Conservation (phyloP, 2,113 vertebrate species). For the Phainopepla nitens region DNA sequence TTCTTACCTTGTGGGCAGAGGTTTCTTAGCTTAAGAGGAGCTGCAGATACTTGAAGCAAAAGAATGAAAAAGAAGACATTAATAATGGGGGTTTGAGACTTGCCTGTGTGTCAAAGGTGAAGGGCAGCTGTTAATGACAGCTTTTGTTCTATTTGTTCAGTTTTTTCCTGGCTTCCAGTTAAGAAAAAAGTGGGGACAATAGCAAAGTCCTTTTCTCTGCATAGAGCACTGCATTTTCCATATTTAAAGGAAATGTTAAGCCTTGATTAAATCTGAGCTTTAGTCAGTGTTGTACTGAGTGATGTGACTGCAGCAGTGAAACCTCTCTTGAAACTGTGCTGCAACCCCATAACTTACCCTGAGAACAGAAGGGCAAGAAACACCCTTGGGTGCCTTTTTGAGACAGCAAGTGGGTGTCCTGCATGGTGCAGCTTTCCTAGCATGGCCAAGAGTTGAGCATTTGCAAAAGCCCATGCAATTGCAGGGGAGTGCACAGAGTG, state of each 20-base stretch:
- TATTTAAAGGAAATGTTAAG: background rate
- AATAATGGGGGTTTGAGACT: background rate
- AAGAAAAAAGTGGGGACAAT: background rate
- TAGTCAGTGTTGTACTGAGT: background rate
- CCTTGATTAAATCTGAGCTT: background rate
- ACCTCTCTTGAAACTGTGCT: background rate
- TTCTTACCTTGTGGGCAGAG: background rate
- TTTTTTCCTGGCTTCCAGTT: background rate
- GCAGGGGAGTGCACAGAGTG: background rate
- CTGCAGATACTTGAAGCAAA: background rate
- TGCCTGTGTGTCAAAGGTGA: background rate
- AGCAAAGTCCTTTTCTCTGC: background rate
- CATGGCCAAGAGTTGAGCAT: rapidly evolving
- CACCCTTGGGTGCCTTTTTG: background rate
- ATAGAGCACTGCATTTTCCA: background rate
- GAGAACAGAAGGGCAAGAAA: background rate
- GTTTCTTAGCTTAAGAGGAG: background rate
- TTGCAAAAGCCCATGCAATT: background rate
- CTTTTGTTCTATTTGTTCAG: background rate
- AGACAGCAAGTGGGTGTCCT: background rate
- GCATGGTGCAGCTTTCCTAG: background rate
- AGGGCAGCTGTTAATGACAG: background rate
- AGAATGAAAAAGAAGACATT: background rate
- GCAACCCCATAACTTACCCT: background rate
- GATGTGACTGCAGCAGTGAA: background rate